A percentile compares a stretch with the other conserved stretches of the same genome.
phyloP scores from a whole-genome alignment of 2,113 vertebrate genomes.

The Hippocampus guttulatus region DNA sequence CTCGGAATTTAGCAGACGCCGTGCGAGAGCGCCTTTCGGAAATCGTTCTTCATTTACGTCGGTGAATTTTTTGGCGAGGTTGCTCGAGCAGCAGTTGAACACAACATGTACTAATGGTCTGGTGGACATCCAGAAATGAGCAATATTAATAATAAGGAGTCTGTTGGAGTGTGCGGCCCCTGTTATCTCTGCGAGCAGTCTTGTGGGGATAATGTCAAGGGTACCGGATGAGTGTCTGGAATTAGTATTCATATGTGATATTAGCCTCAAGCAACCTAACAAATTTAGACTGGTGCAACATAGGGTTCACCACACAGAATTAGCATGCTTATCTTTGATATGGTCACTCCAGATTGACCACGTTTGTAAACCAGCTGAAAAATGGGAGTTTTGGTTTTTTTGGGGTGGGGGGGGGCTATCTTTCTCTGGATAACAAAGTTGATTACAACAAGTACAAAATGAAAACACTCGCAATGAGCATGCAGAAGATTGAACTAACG shows the following conservation, averaged over 20 bases:
- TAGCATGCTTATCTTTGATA: not conserved
- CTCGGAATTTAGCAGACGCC: not conserved
- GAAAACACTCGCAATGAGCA: too few relatives aligned
- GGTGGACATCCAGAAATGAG: slow-evolving; percentile 24
- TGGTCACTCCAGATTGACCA: not conserved
- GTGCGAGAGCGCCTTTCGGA: not conserved
- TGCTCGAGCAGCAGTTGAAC: slow-evolving; percentile 26
- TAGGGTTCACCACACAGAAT: slow-evolving; percentile 10
- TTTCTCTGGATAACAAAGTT: not conserved
- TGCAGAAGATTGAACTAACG: too few relatives aligned
- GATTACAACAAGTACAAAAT: not conserved
- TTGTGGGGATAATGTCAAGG: slow-evolving; percentile 36
- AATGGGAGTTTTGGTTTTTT: not conserved
- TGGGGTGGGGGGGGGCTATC: not conserved
- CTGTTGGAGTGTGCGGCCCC: slow-evolving; percentile 30
- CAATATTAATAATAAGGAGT: slow-evolving; percentile 42
- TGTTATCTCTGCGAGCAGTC: slow-evolving; percentile 47
- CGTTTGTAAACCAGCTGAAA: not conserved
- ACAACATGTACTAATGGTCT: slow-evolving; percentile 26
- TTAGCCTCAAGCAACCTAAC: slow-evolving; percentile 26
- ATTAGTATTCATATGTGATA: slow-evolving; percentile 38
- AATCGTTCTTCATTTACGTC: not conserved
- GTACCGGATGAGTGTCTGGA: slow-evolving; percentile 24
- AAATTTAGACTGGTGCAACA: slow-evolving; percentile 23
- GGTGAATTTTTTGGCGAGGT: not conserved